These are phyloP conservation scores for Drosophila koepferae DNA, from an alignment of 2,888 invertebrate species.

Conservation along the genomic window DNA sequence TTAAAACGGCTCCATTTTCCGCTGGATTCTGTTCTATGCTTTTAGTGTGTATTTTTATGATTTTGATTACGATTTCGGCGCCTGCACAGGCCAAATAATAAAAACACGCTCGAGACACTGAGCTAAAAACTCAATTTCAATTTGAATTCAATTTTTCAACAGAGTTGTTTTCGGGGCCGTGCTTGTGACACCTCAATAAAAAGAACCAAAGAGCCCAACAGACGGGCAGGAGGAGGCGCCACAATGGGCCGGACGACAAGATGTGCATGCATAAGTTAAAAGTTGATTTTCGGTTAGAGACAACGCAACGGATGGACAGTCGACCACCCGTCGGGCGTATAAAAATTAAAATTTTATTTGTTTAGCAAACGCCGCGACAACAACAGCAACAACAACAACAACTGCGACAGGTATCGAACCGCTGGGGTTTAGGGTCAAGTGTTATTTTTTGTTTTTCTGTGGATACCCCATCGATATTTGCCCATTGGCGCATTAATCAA, in stretches of 20 bases:
- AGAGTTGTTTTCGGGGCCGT: conserved; percentile 57
- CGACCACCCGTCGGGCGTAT: conserved; percentile 72
- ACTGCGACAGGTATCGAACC: conserved; percentile 47
- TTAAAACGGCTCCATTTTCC: conserved; percentile 71
- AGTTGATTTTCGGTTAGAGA: conserved; percentile 34
- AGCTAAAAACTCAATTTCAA: conserved; percentile 70
- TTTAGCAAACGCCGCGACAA: conserved; percentile 69
- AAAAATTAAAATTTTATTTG: conserved; percentile 80
- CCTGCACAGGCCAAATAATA: conserved; percentile 60
- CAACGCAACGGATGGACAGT: conserved; percentile 12
- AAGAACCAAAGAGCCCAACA: conserved; percentile 23
- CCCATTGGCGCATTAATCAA: conserved; percentile 77
- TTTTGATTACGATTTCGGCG: conserved; percentile 80
- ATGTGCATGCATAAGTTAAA: conserved; percentile 70
- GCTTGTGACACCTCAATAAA: conserved; percentile 78
- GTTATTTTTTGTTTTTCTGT: conserved; percentile 2
- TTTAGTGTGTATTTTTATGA: conserved; percentile 60
- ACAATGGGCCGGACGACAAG: conserved; percentile 46
- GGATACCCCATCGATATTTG: conserved; percentile 49
- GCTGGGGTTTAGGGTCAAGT: conserved; percentile 26
- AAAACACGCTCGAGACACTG: conserved; percentile 42
- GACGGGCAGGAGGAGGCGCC: conserved; percentile 62
- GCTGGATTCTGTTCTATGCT: conserved; percentile 32
- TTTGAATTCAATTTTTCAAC: conserved; percentile 79
- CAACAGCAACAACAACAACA: conserved; percentile 42